phyloP scores from a whole-genome alignment of 2,113 vertebrate genomes.

The Entelurus aequoreus region DNA sequence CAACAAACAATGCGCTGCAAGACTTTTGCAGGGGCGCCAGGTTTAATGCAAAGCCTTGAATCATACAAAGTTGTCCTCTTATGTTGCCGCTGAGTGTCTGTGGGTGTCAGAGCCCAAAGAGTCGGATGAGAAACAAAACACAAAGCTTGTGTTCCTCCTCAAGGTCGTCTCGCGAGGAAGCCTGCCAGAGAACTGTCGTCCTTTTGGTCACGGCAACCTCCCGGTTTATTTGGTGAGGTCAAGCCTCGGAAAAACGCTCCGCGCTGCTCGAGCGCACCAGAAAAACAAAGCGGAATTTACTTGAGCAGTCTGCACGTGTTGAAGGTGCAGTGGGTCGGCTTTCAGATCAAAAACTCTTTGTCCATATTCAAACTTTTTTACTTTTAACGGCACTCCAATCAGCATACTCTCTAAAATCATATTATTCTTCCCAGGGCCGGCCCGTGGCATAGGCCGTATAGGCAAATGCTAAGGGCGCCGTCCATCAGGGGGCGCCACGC shows the following conservation, averaged over 20 bases:
- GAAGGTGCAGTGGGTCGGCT: too few species aligned
- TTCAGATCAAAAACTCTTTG: too few species aligned
- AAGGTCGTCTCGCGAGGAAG: conserved; percentile 50
- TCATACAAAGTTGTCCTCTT: conserved; percentile 65
- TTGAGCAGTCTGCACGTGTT: background rate
- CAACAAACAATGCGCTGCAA: conserved; percentile 67
- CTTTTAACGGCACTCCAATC: background rate
- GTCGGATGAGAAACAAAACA: conserved; percentile 43
- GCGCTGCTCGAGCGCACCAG: conserved; percentile 29
- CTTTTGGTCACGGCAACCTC: conserved; percentile 65
- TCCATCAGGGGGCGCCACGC: too few species aligned
- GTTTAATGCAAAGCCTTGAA: conserved; percentile 66
- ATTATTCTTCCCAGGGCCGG: too few species aligned
- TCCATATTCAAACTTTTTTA: background rate
- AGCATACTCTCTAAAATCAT: too few species aligned
- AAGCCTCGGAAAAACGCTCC: conserved; percentile 57
- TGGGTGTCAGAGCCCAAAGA: conserved; percentile 46
- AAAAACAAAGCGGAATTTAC: conserved; percentile 21
- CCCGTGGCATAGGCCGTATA: too few species aligned
- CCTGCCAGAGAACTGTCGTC: conserved; percentile 63
- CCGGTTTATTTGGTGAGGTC: conserved; percentile 53
- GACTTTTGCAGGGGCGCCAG: conserved; percentile 57
- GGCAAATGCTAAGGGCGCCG: too few species aligned
- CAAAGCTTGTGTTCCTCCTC: conserved; percentile 56
- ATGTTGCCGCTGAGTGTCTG: conserved; percentile 53